A percentile compares a stretch with the other conserved stretches of the same genome.
These are phyloP conservation scores for Epinephelus malabaricus DNA, from an alignment of 2,797 vertebrate species.

Conservation along the genomic window DNA sequence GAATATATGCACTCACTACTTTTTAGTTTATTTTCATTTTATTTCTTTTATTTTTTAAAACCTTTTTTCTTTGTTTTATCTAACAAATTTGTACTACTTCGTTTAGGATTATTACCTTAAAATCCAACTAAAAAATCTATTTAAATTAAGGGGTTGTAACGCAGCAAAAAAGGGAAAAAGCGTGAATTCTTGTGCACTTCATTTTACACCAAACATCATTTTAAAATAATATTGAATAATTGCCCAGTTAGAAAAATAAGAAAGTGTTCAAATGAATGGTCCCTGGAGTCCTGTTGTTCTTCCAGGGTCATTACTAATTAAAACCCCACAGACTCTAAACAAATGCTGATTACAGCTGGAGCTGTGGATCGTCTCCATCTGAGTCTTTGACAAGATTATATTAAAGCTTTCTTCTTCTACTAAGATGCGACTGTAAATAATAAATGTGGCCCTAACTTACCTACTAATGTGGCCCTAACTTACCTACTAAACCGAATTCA, in stretches of 20 bases:
- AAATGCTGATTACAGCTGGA: not conserved
- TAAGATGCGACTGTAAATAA: slow-evolving; percentile 12
- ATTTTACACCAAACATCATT: not conserved
- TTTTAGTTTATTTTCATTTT: no score
- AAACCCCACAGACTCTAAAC: not conserved
- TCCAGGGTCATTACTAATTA: not conserved
- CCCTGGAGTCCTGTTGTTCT: not conserved
- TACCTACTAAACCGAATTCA: slow-evolving; percentile 8
- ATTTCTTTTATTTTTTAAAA: no score
- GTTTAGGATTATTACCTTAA: no score
- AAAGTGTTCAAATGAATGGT: no score
- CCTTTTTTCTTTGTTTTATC: no score
- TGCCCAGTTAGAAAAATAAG: no score
- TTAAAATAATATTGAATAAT: not conserved
- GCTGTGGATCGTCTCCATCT: not conserved
- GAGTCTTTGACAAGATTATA: not conserved
- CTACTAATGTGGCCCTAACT: not conserved
- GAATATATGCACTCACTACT: no score
- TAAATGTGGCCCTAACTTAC: not conserved
- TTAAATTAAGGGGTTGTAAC: no score
- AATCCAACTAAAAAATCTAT: no score
- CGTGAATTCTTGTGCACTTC: no score
- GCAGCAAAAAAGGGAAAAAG: no score
- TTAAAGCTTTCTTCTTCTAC: slow-evolving; percentile 2
- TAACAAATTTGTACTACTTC: no score